These are phyloP conservation scores for Lasioglossum albipes DNA, from an alignment of 1,140 invertebrate genomes.

Conservation along the genomic window DNA sequence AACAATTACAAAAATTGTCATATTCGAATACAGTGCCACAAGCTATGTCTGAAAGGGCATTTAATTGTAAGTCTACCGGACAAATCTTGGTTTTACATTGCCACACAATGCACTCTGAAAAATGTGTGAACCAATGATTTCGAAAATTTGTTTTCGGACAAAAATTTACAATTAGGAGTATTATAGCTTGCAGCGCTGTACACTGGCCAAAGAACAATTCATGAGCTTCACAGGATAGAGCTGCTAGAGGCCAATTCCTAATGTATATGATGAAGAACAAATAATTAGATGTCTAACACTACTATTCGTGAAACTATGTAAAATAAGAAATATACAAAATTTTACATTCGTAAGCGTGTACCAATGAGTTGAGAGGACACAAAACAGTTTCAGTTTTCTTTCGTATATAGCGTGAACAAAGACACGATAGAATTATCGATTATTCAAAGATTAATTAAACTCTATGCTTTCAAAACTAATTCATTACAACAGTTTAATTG, in stretches of 20 bases:
- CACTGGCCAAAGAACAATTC: slow-evolving; percentile 53
- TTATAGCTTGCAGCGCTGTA: slow-evolving; percentile 64
- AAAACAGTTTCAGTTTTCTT: slow-evolving; percentile 24
- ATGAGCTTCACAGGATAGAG: slow-evolving; percentile 40
- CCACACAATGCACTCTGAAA: slow-evolving; percentile 13
- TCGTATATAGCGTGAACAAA: slow-evolving; percentile 12
- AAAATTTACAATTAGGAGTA: slow-evolving; percentile 14
- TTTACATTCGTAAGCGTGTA: slow-evolving; percentile 29
- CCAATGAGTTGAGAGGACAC: slow-evolving; percentile 11
- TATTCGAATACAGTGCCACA: slow-evolving; percentile 52
- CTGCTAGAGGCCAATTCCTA: slow-evolving; percentile 39
- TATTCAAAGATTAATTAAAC: slow-evolving; percentile 27
- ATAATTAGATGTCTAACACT: slow-evolving; percentile 15
- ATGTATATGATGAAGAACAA: slow-evolving; percentile 12
- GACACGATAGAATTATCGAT: slow-evolving; percentile 20
- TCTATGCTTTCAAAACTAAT: slow-evolving; percentile 23
- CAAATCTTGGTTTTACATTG: slow-evolving; percentile 10
- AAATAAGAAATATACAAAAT: slow-evolving; percentile 36
- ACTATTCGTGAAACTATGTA: slow-evolving; percentile 21
- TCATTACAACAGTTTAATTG: slow-evolving; percentile 24
- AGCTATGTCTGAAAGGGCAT: slow-evolving; percentile 47
- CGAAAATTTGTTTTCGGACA: not conserved
- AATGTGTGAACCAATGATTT: not conserved
- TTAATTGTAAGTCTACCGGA: not conserved
- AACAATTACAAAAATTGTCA: slow-evolving; percentile 51